Evolutionary conservation across 2,113 vertebrate genomes (phyloP).

Genomic region (Apus apus): DNA sequence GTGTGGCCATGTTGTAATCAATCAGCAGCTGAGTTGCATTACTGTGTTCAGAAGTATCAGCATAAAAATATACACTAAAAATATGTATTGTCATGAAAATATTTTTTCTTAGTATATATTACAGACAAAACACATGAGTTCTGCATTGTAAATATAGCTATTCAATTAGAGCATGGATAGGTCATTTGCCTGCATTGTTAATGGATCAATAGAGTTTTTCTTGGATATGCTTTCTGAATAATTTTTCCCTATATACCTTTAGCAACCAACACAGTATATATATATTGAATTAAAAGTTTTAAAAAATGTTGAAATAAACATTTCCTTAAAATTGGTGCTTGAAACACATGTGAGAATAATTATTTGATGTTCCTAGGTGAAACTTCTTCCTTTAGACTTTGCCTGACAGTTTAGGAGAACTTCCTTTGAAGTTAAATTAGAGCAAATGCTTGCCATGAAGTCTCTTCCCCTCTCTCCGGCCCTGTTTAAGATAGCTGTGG

Average conservation of each 20-base stretch:
- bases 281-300: neutral
- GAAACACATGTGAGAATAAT: neutral
- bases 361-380: neutral
- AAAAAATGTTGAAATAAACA: neutral
- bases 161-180: neutral
- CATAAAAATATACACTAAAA: neutral
- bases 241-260: conserved; percentile 9
- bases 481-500: neutral
- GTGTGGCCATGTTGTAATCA: neutral
- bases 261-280: neutral
- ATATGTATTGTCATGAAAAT: neutral
- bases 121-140: neutral
- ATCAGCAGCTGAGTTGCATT: neutral
- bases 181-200: neutral
- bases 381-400: neutral
- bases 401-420: neutral
- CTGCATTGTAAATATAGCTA: neutral
- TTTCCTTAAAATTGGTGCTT: neutral
- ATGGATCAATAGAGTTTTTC: neutral
- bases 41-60: neutral
- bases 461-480: neutral
- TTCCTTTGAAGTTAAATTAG: neutral
- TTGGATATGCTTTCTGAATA: neutral
- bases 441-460: neutral
- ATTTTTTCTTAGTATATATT: neutral